Conservation (phyloP, 2,888 invertebrate genomes). For the Latrodectus elegans region DNA sequence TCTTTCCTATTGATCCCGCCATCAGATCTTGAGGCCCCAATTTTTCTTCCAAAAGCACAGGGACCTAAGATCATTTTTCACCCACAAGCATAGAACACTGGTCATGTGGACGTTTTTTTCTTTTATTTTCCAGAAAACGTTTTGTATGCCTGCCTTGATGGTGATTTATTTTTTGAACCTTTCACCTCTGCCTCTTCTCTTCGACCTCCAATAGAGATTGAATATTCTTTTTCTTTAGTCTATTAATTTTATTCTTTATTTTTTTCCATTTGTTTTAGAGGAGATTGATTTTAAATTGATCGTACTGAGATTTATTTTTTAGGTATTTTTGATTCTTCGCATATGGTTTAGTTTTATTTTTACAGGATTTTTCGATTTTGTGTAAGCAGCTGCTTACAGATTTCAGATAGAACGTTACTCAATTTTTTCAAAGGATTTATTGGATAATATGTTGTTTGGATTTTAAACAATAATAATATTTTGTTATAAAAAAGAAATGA, state of each 20-base stretch:
- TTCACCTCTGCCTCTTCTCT: slow-evolving; percentile 7
- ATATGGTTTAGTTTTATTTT: no score
- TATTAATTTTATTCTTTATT: slow-evolving; percentile 7
- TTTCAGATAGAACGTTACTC: no score
- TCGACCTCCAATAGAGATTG: slow-evolving; percentile 48
- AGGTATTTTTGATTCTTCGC: no score
- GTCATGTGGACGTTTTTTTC: slow-evolving; percentile 43
- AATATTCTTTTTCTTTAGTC: slow-evolving; percentile 3
- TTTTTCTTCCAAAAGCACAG: slow-evolving; percentile 45
- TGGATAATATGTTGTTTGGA: no score
- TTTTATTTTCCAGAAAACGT: slow-evolving; percentile 28
- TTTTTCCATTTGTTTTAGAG: slow-evolving; percentile 12
- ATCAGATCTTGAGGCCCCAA: slow-evolving; percentile 49
- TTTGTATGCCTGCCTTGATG: slow-evolving; percentile 44
- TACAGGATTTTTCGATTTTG: no score
- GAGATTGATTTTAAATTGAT: slow-evolving; percentile 56
- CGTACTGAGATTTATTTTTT: slow-evolving; percentile 22
- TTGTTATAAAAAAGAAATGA: no score
- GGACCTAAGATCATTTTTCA: slow-evolving; percentile 50
- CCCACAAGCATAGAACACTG: slow-evolving; percentile 47
- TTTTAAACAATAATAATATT: no score
- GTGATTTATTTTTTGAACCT: slow-evolving; percentile 51
- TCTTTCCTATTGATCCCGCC: slow-evolving; percentile 51
- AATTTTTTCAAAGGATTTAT: no score
- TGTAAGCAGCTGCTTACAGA: no score